Evolutionary conservation across 2,113 vertebrate species (phyloP).

Genomic region (Hippocampus guttulatus): DNA sequence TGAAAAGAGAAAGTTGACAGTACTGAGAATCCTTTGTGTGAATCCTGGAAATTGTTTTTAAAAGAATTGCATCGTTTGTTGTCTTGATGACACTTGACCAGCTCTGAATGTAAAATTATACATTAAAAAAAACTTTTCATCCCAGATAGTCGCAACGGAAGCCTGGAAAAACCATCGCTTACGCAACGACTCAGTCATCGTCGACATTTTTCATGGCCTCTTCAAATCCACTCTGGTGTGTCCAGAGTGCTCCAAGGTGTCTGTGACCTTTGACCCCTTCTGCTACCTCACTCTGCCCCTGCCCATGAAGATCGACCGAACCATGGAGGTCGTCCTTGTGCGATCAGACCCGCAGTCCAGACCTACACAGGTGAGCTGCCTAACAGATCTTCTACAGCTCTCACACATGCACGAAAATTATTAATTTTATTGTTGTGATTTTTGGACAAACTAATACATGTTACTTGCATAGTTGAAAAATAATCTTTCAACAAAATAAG

Average conservation of each 20-base stretch:
- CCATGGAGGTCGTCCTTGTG: constrained; percentile 87
- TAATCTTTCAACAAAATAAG: neutral
- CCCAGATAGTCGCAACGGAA: constrained; percentile 85
- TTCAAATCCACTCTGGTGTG: constrained; percentile 90
- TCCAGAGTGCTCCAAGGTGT: constrained; percentile 85
- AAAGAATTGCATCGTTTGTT: neutral
- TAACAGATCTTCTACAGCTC: no score
- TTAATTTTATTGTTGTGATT: no score
- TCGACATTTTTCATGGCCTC: constrained; percentile 88
- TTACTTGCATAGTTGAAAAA: no score
- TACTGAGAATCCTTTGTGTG: no score
- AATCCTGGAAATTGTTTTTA: neutral
- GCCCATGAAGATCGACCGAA: constrained; percentile 86
- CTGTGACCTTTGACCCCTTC: constrained; percentile 90
- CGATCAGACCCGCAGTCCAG: constrained; percentile 81
- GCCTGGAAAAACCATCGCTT: constrained; percentile 86
- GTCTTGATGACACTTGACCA: neutral
- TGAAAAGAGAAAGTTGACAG: no score
- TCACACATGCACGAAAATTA: no score
- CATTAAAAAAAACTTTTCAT: neutral
- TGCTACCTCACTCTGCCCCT: constrained; percentile 90
- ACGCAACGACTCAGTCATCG: constrained; percentile 86
- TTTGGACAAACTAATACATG: no score
- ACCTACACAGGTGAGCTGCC: constrained; percentile 82
- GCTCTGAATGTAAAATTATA: neutral